phyloP scores from a whole-genome alignment of 1,140 invertebrate species.

The Drosophila sp. region DNA sequence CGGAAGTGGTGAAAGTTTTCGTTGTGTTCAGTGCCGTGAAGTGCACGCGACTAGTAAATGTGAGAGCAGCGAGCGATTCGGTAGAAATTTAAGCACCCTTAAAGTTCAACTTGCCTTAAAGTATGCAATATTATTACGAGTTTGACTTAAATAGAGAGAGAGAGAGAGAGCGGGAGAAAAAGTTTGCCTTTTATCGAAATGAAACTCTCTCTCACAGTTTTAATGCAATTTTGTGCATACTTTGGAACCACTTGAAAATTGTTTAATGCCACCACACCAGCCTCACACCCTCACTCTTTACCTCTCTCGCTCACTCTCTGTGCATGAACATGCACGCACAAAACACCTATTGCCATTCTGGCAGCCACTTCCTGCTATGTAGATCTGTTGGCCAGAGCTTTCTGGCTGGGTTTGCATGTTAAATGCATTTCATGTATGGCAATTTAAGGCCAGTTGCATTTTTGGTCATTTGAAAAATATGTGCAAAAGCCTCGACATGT shows the following conservation, averaged over 20 bases:
- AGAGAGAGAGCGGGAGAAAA: constrained; percentile 6
- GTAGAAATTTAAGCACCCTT: constrained; percentile 48
- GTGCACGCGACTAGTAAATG: constrained; percentile 32
- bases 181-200: constrained; percentile 19
- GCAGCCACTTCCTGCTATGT: neutral
- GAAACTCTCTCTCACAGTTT: constrained; percentile 24
- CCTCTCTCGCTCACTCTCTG: no score
- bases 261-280: constrained; percentile 49
- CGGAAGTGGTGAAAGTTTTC: constrained; percentile 58
- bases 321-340: constrained; percentile 37
- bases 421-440: constrained; percentile 72
- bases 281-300: neutral
- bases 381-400: neutral
- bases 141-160: constrained; percentile 8
- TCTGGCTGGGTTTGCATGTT: constrained; percentile 47
- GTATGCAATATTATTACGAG: constrained; percentile 24
- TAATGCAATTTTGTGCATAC: constrained; percentile 57
- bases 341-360: constrained; percentile 24
- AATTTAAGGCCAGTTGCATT: constrained; percentile 69
- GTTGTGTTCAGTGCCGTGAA: constrained; percentile 30
- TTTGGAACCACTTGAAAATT: constrained; percentile 57
- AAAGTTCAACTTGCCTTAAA: constrained; percentile 31
- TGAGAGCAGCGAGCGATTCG: neutral
- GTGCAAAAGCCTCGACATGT: constrained; percentile 55
- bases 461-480: constrained; percentile 69